Base-by-base conservation (phyloP, 2,888 invertebrate species). In the Watsonalla binaria region DNA sequence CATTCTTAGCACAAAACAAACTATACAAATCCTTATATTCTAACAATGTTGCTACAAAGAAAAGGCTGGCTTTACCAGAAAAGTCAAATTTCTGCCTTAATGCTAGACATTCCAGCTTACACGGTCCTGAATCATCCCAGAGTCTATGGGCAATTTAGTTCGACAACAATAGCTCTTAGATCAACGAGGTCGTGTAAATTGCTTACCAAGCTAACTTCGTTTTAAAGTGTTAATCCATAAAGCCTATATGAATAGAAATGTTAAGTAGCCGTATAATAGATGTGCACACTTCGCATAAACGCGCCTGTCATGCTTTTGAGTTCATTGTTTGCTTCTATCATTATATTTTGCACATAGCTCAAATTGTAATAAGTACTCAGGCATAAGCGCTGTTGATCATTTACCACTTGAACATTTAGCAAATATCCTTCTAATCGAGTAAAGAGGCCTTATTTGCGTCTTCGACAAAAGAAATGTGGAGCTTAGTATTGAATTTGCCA, bases 161-260 rank as follows among this genome's bases (percentile, higher is more conserved):
- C 9, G 11, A 42, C 42, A 42, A 42, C 42, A 42, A 42, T 42
- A 11, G 42, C 42, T 11, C 42, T 42, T 9, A 11, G 8, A 42
- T 42, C 42, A 11, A 42, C 42, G 42, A 42, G 42, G 42, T 6
- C 42, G 42, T 42, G 11, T 42, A 11, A 42, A 42, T 42, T 49
- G 15, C 39, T 37, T 49, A 37, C 49, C 15, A 14, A 49, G 49
- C 49, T 49, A 49, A 49, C 37, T 37, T 15, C 49, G 39, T 35
- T 49, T 37, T 37, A 37, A 47, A 48, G 49, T 49, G 49, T n/a
- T 49, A 49, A 49, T 37, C 37, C 34, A 15, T 37, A 8, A 14
- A 39, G 49, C 39, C 39, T 49, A 15, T 39, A 49, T 49, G 48
- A 49, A 49, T 49, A 37, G 8, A 49, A 15, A 49, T 49, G 35